Base-by-base conservation (phyloP, 1,140 invertebrate genomes). In the Monochamus saltuarius region DNA sequence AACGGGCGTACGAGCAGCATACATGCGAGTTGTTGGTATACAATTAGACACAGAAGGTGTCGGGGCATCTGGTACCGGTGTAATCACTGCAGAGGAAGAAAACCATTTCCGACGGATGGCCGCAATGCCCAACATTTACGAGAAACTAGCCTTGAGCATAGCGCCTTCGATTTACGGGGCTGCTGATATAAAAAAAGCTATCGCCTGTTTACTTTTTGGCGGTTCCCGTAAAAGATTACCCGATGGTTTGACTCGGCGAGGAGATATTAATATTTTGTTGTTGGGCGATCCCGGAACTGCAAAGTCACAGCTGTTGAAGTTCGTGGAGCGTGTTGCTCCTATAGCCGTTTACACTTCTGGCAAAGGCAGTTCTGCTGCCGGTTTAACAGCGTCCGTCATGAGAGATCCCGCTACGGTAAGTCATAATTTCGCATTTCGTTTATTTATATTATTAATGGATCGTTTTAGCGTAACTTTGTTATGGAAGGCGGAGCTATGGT, bases 401-500 rank as follows among this genome's bases (percentile, higher is more conserved):
- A 83, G 95, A 71, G 97, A 99, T 84, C 95, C 96, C 8, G 79
- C 83, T 11, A 89, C 95, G 16, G 93, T 96, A 82, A 85, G 78
- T 78, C 47, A 11, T 50, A 10, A 1, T 4, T 50, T 16, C 50
- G n/a, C 17, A 45, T 13, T 13, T 38, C n/a, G 38, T 50, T 62
- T 36, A 58, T 53, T 65, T 36, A 29, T 61, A 47, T 53, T 49
- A 61, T 59, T 58, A 43, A 63, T 71, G 64, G 4, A 13, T 56
- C 0, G 59, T 79, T 77, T 7, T 73, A 97, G 94, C 85, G 94
- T 40, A 98, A 97, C 75, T 99, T 99, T 79, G 88, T 99, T 3
- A 96, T 99, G 92, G 97, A 99, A 82, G 98, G 98, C 10, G 98
- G 98, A 35, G 98, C 98, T 7, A 99, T 99, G 97, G 98, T 99